Percentiles rank a stretch among this genome's conserved stretches.
phyloP scores from a whole-genome alignment of 2,113 vertebrate genomes.

The Urocolius indicus region DNA sequence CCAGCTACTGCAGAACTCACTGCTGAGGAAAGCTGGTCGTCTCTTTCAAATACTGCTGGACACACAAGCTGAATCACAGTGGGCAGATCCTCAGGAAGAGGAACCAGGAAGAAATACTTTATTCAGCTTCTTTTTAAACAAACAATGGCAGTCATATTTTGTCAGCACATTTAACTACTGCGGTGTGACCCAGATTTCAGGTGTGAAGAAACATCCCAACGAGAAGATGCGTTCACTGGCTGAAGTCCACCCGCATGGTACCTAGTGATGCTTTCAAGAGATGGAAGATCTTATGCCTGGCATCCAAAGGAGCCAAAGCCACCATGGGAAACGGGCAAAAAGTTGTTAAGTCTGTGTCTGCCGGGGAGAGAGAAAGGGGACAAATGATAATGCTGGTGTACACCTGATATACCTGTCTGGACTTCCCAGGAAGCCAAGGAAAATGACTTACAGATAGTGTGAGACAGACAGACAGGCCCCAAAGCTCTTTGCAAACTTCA shows the following conservation, averaged over 20 bases:
- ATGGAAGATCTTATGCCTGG: fast-evolving
- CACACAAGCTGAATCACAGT: neutral
- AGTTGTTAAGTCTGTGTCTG: neutral
- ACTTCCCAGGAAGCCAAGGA: neutral
- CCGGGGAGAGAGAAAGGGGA: neutral
- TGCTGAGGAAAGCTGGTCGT: neutral
- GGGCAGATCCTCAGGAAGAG: neutral
- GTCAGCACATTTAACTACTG: neutral
- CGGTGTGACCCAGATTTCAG: fast-evolving
- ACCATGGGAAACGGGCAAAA: fast-evolving
- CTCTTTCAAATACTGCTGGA: neutral
- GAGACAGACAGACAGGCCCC: neutral
- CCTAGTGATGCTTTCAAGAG: neutral
- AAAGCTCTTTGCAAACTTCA: neutral
- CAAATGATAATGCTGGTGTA: fast-evolving
- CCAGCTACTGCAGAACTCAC: neutral
- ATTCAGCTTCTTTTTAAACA: neutral
- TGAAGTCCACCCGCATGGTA: neutral
- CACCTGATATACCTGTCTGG: neutral
- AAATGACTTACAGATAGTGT: neutral
- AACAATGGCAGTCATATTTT: neutral
- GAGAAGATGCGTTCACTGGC: neutral
- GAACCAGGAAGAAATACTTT: neutral
- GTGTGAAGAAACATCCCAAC: neutral
- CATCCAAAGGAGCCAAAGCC: neutral